Evolutionary conservation across 2,113 vertebrate species (phyloP), one percentile per base, ranked within the genome.

Genomic region (Hipposideros armiger): DNA sequence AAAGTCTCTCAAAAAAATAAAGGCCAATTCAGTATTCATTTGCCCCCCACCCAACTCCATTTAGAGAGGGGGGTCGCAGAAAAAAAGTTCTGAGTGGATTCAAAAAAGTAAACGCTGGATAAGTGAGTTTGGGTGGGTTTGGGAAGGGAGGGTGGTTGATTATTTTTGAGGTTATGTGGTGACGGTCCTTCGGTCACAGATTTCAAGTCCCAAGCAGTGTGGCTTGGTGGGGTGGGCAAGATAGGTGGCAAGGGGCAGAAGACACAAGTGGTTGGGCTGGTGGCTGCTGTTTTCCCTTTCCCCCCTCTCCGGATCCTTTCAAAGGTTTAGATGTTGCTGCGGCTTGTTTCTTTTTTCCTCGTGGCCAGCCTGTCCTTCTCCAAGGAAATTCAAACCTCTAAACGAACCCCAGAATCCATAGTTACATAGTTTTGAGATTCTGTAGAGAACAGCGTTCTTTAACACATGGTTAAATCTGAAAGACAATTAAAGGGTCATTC

Each of bases 191-290:
- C 97, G 95, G 97, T 95, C 97, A 97, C 97, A 96, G 97, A 96
- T 97, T 86, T 89, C 97, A 93, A 97, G 97, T 98, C 97, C 97
- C 97, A 98, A 84, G 97, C 97, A 98, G 97, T 95, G 96, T 97
- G 97, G 98, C 97, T 97, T 98, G 95, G 95, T 97, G 95, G 96
- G 91, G 92, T 82, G 95, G 95, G 86, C 94, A 97, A 96, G 97
- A 96, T 50, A 84, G 95, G 66, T 84, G 95, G 92, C 95, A 77
- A 84, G 56, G 97, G 95, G 87, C 54, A 78, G 96, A 97, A 97
- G 97, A 98, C 97, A 97, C 97, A 95, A 97, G 97, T 98, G 97
- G 97, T 87, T 97, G 97, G 97, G 97, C 97, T 96, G 97, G 97
- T 98, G 97, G 97, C 97, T 95, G 97, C 95, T 64, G 85, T 62